Conservation (phyloP, 2,888 invertebrate genomes). For the Geophilus truncorum region DNA sequence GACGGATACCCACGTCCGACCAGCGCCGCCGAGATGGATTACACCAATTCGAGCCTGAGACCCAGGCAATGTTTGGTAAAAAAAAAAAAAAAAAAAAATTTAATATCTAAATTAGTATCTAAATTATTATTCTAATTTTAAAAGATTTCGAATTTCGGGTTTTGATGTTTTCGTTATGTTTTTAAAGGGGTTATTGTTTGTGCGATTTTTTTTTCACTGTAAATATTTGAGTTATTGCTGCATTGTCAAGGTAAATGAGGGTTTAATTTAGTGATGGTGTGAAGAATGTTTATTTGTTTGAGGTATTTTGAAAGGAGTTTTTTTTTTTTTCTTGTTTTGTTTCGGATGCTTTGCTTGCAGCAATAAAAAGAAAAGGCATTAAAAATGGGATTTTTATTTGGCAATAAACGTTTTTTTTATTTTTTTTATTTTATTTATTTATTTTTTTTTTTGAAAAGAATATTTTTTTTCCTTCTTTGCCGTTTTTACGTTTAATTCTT, state of each 20-base stretch:
- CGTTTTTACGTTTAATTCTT: neutral
- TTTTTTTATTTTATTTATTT: neutral
- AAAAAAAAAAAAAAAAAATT: too few relatives aligned
- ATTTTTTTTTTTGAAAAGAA: neutral
- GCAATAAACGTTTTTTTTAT: neutral
- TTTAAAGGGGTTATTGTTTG: too few relatives aligned
- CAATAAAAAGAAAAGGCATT: neutral
- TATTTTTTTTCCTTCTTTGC: neutral
- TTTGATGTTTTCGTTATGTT: neutral
- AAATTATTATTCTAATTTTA: too few relatives aligned
- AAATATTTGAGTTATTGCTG: too few relatives aligned
- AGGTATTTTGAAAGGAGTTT: neutral
- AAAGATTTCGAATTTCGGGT: too few relatives aligned
- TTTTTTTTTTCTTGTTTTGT: neutral
- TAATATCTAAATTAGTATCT: too few relatives aligned
- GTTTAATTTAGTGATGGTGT: too few relatives aligned
- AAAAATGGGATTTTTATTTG: neutral
- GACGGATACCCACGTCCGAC: constrained; percentile 18
- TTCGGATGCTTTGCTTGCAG: neutral
- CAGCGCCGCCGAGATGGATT: constrained; percentile 22
- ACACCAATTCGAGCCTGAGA: constrained; percentile 11
- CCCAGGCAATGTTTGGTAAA: constrained; percentile 30
- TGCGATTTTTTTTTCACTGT: too few relatives aligned
- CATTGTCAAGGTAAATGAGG: too few relatives aligned
- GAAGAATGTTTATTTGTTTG: too few relatives aligned